Base-by-base conservation (phyloP, 1,140 invertebrate species). In the Drosophila arawakana region DNA sequence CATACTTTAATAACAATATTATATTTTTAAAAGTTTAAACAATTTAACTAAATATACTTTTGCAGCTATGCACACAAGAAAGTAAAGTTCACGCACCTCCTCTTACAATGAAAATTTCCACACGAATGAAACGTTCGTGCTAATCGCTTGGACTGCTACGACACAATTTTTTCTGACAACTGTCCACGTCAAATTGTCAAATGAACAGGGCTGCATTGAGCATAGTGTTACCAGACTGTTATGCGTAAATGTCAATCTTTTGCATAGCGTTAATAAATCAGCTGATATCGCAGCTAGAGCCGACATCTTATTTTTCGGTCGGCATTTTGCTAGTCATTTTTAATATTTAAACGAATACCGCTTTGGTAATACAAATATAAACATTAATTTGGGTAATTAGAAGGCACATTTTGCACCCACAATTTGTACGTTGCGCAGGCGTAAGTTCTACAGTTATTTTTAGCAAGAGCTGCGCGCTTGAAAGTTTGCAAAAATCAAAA, bases 101-200 rank as follows among this genome's bases (percentile, higher is more conserved):
- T 11, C 3, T 13, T 59, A 13, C 55, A 52, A 62, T 25, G 52
- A 78, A 80, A 89, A 70, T 75, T 73, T 80, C 39, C 11, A 78
- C 49, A 67, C 54, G 71, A 88, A 49, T 88, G 84, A 78, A 4
- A 3, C n/a, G 52, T 47, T 71, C 58, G 58, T 41, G 0, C 1
- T 35, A 11, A 52, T 71, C 59, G 68, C 60, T 41, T 13, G 15
- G 44, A 10, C 18, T 54, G 47, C 59, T 49, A 54, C 46, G 39
- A 63, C 46, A 76, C 73, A 68, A 76, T 63, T 66, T 60, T 72
- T 72, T 72, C 72, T 76, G 73, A 76, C 73, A 66, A 60, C 10
- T 72, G 73, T 82, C 83, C 83, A 88, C 83, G 83, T 88, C 80
- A 57, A 83, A 71, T 35, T 71, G 84, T 88, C 83, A 88, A 50